Conservation (phyloP, 2,888 invertebrate genomes). For the Ormia ochracea region DNA sequence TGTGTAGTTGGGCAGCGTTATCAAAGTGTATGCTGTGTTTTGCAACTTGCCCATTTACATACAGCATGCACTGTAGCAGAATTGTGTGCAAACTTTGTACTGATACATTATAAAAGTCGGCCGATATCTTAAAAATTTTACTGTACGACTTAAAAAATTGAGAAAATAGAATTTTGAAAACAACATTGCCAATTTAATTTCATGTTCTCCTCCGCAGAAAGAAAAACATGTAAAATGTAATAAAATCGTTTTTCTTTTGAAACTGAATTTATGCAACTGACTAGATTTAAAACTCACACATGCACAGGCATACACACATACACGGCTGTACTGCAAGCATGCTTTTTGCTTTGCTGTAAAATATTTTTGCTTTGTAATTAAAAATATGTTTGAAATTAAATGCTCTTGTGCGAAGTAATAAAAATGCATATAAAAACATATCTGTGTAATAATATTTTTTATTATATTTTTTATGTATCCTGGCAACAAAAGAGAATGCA, state of each 20-base stretch:
- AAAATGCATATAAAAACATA: constrained; percentile 29
- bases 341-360: too few species aligned
- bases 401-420: constrained; percentile 52
- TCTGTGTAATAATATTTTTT: constrained; percentile 28
- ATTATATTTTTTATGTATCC: not conserved
- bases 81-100: too few species aligned
- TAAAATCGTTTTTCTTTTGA: not conserved
- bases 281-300: not conserved
- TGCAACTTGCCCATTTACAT: too few species aligned
- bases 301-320: not conserved
- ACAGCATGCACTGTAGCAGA: too few species aligned
- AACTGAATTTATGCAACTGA: constrained; percentile 8
- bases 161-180: too few species aligned
- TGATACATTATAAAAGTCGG: too few species aligned
- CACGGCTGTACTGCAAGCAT: not conserved
- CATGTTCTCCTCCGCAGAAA: not conserved
- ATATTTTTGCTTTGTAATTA: constrained; percentile 50
- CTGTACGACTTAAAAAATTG: too few species aligned
- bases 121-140: too few species aligned
- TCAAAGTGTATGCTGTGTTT: too few species aligned
- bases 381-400: constrained; percentile 60
- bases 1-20: too few species aligned
- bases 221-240: not conserved
- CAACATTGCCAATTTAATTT: too few species aligned
- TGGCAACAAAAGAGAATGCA: not conserved